Evolutionary conservation across 2,113 vertebrate species (phyloP).

Genomic region (Jacana jacana): DNA sequence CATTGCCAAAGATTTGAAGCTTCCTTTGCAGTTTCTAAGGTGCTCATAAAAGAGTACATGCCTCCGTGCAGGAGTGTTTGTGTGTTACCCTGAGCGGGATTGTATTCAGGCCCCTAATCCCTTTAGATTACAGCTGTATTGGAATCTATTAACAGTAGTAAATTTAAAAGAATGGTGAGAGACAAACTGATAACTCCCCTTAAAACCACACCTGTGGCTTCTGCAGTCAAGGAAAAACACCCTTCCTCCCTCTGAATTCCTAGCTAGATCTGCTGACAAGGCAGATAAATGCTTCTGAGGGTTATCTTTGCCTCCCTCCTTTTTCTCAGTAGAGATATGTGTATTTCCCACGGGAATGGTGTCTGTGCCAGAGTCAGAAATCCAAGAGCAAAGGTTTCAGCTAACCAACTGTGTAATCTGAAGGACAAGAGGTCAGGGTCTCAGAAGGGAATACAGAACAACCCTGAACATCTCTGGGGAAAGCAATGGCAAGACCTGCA

Average conservation of each 20-base stretch:
- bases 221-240: neutral
- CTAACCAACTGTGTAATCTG: neutral
- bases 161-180: neutral
- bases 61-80: neutral
- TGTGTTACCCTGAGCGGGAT: neutral
- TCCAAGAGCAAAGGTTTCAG: neutral
- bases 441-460: neutral
- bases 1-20: neutral
- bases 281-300: neutral
- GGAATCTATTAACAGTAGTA: neutral
- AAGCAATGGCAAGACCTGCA: constrained; percentile 46
- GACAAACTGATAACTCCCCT: neutral
- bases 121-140: neutral
- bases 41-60: neutral
- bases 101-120: neutral
- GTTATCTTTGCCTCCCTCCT: neutral
- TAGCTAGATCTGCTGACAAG: neutral
- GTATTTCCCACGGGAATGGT: neutral
- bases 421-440: neutral
- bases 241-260: neutral
- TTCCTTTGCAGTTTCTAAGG: neutral
- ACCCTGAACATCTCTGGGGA: neutral
- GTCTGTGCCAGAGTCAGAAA: neutral
- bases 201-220: neutral
- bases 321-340: neutral